phyloP scores from a whole-genome alignment of 1,140 invertebrate genomes.

The Phymastichus coffea region DNA sequence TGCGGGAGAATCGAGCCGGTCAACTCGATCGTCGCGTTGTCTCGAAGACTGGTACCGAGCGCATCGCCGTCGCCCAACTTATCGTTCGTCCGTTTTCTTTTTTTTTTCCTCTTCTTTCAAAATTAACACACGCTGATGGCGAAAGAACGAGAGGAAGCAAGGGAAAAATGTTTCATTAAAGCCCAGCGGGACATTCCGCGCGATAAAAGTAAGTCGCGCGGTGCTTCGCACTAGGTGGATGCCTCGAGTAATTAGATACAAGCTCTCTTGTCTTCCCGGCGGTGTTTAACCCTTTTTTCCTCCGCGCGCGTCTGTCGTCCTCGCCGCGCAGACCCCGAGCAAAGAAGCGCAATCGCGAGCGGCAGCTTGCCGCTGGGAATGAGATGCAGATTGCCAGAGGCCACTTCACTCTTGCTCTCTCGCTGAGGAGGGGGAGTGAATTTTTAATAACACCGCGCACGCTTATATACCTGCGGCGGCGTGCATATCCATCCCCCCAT shows the following conservation, averaged over 20 bases:
- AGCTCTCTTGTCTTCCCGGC: constrained; percentile 30
- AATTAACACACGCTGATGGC: too few species aligned
- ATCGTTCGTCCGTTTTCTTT: too few species aligned
- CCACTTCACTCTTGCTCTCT: constrained; percentile 50
- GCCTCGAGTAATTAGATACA: constrained; percentile 44
- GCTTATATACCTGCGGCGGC: constrained; percentile 26
- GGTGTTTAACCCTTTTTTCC: constrained; percentile 14
- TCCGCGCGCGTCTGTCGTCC: background rate
- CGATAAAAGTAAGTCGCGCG: too few species aligned
- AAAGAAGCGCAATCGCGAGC: constrained; percentile 20
- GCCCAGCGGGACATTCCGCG: too few species aligned
- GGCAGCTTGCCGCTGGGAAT: constrained; percentile 43
- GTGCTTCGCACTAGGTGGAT: too few species aligned
- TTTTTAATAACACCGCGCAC: constrained; percentile 56
- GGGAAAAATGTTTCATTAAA: too few species aligned
- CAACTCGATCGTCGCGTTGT: too few species aligned
- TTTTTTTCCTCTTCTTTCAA: too few species aligned
- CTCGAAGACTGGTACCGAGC: too few species aligned
- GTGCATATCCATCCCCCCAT: constrained; percentile 36
- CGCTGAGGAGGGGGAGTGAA: constrained; percentile 47
- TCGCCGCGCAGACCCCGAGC: constrained; percentile 1
- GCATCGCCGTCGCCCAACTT: too few species aligned
- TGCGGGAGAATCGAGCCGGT: too few species aligned
- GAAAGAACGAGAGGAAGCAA: too few species aligned
- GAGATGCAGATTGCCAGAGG: constrained; percentile 58